phyloP scores from a whole-genome alignment of 2,888 invertebrate genomes.

The Apamea crenata region DNA sequence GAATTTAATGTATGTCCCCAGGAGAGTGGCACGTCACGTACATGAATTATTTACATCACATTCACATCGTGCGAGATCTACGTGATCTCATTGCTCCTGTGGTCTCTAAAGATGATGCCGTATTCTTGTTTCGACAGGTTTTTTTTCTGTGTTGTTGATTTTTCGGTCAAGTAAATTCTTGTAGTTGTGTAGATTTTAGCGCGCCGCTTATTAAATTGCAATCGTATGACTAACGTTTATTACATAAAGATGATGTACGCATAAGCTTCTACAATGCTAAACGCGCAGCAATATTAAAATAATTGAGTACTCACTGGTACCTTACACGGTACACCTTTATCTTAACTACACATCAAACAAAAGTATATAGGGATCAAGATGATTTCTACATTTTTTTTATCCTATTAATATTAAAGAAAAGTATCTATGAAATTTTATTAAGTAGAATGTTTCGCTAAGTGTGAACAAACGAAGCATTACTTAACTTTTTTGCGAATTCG shows the following conservation, averaged over 20 bases:
- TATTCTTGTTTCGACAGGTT: neutral
- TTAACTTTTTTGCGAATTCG: neutral
- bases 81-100: constrained; percentile 40
- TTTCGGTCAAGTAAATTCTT: neutral
- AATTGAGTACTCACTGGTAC: neutral
- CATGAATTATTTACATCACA: constrained; percentile 46
- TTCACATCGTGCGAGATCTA: constrained; percentile 29
- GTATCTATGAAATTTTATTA: neutral
- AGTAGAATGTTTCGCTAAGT: neutral
- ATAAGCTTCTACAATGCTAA: constrained; percentile 11
- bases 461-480: neutral
- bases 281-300: constrained; percentile 20
- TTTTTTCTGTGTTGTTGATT: neutral
- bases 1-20: constrained; percentile 28
- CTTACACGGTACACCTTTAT: neutral
- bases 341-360: neutral
- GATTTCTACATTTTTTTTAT: neutral
- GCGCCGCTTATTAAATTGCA: constrained; percentile 33
- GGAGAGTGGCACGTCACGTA: constrained; percentile 28
- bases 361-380: neutral
- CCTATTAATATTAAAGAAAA: neutral
- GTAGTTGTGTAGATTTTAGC: neutral
- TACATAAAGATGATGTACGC: neutral
- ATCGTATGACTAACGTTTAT: neutral
- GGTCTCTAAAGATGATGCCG: constrained; percentile 14